Evolutionary conservation across 2,888 invertebrate genomes (phyloP), one percentile per base, ranked within the genome.

Genomic region (Tanytarsus gracilentus): DNA sequence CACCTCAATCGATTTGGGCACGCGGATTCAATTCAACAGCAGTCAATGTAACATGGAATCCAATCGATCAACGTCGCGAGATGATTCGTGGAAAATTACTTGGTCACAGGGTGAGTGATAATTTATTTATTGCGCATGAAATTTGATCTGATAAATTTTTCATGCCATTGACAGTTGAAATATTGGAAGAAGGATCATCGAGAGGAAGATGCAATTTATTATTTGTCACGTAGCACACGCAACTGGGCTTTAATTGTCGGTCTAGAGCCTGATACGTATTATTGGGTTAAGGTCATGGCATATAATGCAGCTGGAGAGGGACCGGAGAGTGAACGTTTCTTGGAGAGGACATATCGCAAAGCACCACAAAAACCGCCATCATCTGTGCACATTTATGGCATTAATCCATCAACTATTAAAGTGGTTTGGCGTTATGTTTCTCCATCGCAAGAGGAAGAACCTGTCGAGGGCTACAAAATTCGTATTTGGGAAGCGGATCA

Each of bases 231-330:
- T 63, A 86, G 86, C 1, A 88, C 86, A 1, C 79, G 84, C 56
- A 84, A 88, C 59, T 87, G 88, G 85, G 91, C 95, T 1, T 77
- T 94, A 2, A 89, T 98, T 68, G 94, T 97, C 9, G 97, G 96
- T 65, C 76, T 98, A 52, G 85, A 89, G 67, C 92, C 95, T 0
- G 88, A 96, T 71, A 93, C 89, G 0, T 89, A 93, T 70, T 98
- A 98, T 74, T 86, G 79, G 68, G 92, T 97, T 1, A 91, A 93
- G 78, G 88, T 91, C 2, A 95, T 96, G 92, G 95, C 92, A 0
- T 96, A 91, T 69, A 97, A 97, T 76, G 83, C 88, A 0, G 97
- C 96, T 3, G 97, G 97, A 2, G 94, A 94, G 72, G 96, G 96
- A 3, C 92, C 94, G 0, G 95, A 96, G 71, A 94, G 94, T 75